Percentiles rank a stretch among this genome's conserved stretches.
Conservation (phyloP, 1,140 invertebrate species). For the Tetramorium parvispinum region DNA sequence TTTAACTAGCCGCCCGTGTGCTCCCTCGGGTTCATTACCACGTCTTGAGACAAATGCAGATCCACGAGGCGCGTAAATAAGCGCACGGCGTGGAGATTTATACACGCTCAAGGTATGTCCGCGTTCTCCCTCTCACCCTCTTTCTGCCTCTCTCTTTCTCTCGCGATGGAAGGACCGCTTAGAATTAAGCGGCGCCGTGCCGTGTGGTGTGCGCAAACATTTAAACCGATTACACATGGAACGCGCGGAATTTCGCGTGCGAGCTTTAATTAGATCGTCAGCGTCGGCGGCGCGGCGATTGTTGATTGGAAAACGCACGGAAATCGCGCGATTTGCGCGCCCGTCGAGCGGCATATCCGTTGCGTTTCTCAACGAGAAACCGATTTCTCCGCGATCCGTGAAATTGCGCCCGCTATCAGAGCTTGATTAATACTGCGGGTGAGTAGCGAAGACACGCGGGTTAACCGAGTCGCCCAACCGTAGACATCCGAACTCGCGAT, state of each 20-base stretch:
- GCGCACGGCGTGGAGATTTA: constrained; percentile 43
- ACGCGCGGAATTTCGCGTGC: constrained; percentile 61
- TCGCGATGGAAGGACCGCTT: constrained; percentile 22
- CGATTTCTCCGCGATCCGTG: constrained; percentile 24
- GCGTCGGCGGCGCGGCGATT: constrained; percentile 29
- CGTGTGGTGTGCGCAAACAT: constrained; percentile 54
- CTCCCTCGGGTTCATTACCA: constrained; percentile 44
- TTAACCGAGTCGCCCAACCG: constrained; percentile 3
- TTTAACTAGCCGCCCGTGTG: neutral
- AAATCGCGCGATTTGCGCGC: constrained; percentile 58
- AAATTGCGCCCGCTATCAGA: constrained; percentile 12
- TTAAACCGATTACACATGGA: constrained; percentile 71
- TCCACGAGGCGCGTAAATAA: constrained; percentile 65
- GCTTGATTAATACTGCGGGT: constrained; percentile 29
- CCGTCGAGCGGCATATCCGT: constrained; percentile 13
- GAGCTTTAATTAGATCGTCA: constrained; percentile 72
- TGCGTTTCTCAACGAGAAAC: neutral
- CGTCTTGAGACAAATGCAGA: constrained; percentile 59
- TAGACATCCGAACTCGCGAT: neutral
- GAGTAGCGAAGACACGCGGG: neutral
- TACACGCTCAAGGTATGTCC: constrained; percentile 13
- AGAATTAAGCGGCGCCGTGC: constrained; percentile 63
- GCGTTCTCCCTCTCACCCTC: neutral
- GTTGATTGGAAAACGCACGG: constrained; percentile 49
- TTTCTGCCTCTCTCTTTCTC: neutral